Evolutionary conservation across 2,797 vertebrate genomes (phyloP).

Genomic region (Danio aesculapii): DNA sequence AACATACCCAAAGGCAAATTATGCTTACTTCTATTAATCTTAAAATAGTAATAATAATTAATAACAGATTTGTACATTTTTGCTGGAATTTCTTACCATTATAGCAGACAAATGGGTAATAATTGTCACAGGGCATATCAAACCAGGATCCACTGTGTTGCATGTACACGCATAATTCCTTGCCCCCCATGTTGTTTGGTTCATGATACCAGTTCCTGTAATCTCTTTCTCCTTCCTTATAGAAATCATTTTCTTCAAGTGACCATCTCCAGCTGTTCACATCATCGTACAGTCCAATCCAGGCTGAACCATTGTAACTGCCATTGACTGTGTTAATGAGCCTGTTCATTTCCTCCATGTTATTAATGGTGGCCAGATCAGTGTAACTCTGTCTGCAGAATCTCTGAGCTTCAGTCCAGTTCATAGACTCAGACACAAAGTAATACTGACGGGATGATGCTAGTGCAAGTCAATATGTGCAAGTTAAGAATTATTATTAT

Average conservation of each 20-base stretch:
- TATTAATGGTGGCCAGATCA: slow-evolving; percentile 61
- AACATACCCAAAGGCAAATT: no score
- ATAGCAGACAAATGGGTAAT: slow-evolving; percentile 2
- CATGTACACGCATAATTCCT: slow-evolving; percentile 16
- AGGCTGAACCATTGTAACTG: slow-evolving; percentile 28
- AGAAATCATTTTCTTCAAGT: slow-evolving; percentile 12
- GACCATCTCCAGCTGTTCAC: slow-evolving; percentile 59
- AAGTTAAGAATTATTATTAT: no score
- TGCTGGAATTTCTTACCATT: slow-evolving; percentile 19
- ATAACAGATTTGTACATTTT: no score
- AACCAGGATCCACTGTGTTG: not conserved
- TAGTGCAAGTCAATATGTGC: no score
- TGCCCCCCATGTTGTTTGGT: not conserved
- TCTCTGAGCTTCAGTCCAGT: slow-evolving; percentile 63
- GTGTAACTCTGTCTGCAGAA: slow-evolving; percentile 61
- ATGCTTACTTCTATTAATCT: no score
- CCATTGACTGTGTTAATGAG: slow-evolving; percentile 29
- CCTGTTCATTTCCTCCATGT: not conserved
- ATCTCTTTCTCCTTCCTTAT: not conserved
- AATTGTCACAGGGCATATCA: not conserved
- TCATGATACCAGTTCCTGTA: not conserved
- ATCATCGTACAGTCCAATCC: slow-evolving; percentile 63
- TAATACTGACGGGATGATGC: slow-evolving; percentile 41
- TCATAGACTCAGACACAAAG: slow-evolving; percentile 35
- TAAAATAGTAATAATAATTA: no score